Evolutionary conservation across 1,140 invertebrate species (phyloP), one percentile per base, ranked within the genome.

Genomic region (Euwallacea similis): DNA sequence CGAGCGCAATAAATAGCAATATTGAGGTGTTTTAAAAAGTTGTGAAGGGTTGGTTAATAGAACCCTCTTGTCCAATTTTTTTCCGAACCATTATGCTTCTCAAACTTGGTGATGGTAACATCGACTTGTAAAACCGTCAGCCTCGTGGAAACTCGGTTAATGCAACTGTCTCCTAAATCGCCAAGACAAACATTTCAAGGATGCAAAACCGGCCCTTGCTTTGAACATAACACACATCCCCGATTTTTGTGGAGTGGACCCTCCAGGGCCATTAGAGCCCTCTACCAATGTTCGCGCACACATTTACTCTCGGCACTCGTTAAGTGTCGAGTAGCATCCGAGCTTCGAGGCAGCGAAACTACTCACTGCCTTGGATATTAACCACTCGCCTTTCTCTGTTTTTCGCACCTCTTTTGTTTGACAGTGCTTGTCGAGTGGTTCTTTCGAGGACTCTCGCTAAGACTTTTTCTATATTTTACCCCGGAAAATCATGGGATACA

Each of bases 291-390:
- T 33, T 33, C 21, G 21, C 21, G 21, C 21, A 50, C 55, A 21
- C 55, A 58, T 58, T 58, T 58, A 58, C 59, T 42, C 59, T 61
- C 59, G 16, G 59, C 59, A 42, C 59, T 61, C 21, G 41, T 61
- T 15, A 61, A 56, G 59, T 42, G 59, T 61, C 59, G 59, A 61
- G 59, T 42, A 41, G 7, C 21, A 50, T 13, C 46, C 21, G 21
- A 50, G 13, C 46, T 50, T 13, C 9, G 41, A 41, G 56, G 33
- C 13, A 41, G n/a, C 15, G 33, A 59, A 59, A 59, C 56, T 59
- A 41, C 56, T 59, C 42, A 59, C 16, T 59, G 56, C 56, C 33
- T 59, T 42, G 15, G 56, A 59, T 50, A 56, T 56, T 56, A 21
- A 13, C 54, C 54, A 56, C 54, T 50, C 46, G 46, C 13, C 46